Evolutionary conservation across 2,888 invertebrate species (phyloP).

Genomic region (Agriopis marginaria): DNA sequence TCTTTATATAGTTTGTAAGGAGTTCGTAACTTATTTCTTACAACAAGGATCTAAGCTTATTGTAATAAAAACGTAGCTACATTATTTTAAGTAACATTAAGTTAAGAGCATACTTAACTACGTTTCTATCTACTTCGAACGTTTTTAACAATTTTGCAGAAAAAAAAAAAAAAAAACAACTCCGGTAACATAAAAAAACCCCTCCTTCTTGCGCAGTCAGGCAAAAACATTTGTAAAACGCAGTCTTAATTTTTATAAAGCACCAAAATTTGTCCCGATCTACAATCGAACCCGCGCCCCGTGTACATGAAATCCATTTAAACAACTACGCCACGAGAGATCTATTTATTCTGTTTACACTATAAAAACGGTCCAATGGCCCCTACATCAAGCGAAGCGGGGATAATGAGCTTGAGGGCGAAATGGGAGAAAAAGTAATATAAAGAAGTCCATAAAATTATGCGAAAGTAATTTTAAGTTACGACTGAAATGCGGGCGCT

Average conservation of each 20-base stretch:
- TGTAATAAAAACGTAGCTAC: too few relatives aligned
- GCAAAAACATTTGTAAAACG: neutral
- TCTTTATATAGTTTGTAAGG: too few relatives aligned
- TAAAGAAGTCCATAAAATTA: constrained; percentile 45
- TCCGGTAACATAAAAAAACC: too few relatives aligned
- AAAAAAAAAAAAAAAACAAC: too few relatives aligned
- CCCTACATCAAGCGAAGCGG: constrained; percentile 28
- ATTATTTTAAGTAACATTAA: too few relatives aligned
- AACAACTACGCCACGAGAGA: neutral
- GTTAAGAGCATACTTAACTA: too few relatives aligned
- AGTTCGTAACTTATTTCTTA: too few relatives aligned
- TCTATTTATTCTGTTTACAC: constrained; percentile 36
- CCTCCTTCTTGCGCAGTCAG: too few relatives aligned
- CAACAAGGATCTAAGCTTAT: too few relatives aligned
- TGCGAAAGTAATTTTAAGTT: constrained; percentile 47
- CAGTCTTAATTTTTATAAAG: neutral
- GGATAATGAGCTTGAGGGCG: constrained; percentile 40
- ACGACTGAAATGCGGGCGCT: constrained; percentile 36
- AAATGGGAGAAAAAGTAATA: constrained; percentile 41
- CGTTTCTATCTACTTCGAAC: too few relatives aligned
- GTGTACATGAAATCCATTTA: neutral
- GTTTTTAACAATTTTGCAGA: too few relatives aligned
- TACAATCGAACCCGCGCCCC: neutral
- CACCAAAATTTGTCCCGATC: neutral
- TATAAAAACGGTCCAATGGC: constrained; percentile 35